Percentiles rank a stretch among this genome's conserved stretches.
phyloP scores from a whole-genome alignment of 2,888 invertebrate genomes.

The Trichopria drosophilae region DNA sequence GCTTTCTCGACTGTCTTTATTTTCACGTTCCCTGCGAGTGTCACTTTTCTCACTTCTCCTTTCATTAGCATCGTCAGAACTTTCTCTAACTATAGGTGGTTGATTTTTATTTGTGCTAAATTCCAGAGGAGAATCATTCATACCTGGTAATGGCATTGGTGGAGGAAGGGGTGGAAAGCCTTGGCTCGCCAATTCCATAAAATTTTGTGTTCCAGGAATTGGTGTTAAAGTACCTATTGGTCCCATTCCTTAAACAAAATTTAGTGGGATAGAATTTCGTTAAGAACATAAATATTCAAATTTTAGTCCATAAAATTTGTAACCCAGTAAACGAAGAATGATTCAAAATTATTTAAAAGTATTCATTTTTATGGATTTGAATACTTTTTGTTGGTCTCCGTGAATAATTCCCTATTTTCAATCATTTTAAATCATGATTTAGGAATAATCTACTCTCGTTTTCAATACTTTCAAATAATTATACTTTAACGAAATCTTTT shows the following conservation, averaged over 20 bases:
- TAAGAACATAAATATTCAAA: too few relatives aligned
- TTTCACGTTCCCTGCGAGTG: conserved; percentile 55
- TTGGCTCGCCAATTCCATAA: conserved; percentile 55
- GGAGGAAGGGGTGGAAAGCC: conserved; percentile 55
- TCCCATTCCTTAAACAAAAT: conserved; percentile 47
- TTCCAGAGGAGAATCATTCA: conserved; percentile 67
- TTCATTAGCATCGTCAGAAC: conserved; percentile 46
- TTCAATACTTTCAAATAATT: too few relatives aligned
- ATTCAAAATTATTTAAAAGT: too few relatives aligned
- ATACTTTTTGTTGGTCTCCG: too few relatives aligned
- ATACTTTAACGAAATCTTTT: too few relatives aligned
- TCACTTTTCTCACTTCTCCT: conserved; percentile 51
- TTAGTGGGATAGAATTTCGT: background rate
- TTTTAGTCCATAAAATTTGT: too few relatives aligned
- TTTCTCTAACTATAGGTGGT: conserved; percentile 61
- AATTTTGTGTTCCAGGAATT: conserved; percentile 53
- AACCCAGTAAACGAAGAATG: too few relatives aligned
- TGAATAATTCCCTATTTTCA: too few relatives aligned
- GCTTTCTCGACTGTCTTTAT: conserved; percentile 55
- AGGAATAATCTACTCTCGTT: too few relatives aligned
- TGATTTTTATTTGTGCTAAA: conserved; percentile 67
- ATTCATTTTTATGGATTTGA: too few relatives aligned
- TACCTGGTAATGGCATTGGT: conserved; percentile 57
- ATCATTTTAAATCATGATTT: too few relatives aligned
- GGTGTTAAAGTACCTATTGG: conserved; percentile 53